These are phyloP conservation scores for Athrips mouffetella DNA, from an alignment of 2,888 invertebrate species.

Conservation along the genomic window DNA sequence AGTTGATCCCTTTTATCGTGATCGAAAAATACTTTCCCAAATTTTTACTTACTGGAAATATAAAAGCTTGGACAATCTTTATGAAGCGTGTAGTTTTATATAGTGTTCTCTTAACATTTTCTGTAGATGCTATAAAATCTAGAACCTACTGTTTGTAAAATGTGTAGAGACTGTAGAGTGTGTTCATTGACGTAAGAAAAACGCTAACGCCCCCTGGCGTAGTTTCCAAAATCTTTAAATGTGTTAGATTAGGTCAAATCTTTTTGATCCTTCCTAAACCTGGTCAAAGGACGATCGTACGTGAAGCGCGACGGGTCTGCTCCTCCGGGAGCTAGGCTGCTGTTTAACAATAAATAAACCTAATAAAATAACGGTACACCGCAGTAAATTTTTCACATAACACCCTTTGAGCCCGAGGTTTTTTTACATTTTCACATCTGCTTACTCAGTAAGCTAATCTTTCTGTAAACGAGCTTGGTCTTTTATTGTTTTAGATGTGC, in stretches of 20 bases:
- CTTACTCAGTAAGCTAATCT: slow-evolving; percentile 17
- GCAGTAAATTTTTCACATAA: slow-evolving; percentile 34
- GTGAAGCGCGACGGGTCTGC: slow-evolving; percentile 20
- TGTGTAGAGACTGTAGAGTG: too few relatives aligned
- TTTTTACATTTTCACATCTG: slow-evolving; percentile 23
- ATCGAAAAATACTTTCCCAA: neutral
- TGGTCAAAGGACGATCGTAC: slow-evolving; percentile 22
- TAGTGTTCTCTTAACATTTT: neutral
- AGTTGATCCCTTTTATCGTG: neutral
- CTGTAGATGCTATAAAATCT: too few relatives aligned
- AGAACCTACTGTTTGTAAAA: too few relatives aligned
- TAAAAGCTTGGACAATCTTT: neutral
- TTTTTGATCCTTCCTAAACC: slow-evolving; percentile 8
- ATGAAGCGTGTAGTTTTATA: neutral
- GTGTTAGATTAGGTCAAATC: neutral
- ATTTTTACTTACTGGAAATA: neutral
- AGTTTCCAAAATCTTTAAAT: too few relatives aligned
- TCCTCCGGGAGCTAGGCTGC: slow-evolving; percentile 25
- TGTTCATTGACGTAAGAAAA: too few relatives aligned
- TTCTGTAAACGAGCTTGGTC: slow-evolving; percentile 12
- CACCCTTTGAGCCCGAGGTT: slow-evolving; percentile 28
- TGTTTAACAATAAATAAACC: slow-evolving; percentile 33
- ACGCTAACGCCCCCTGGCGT: too few relatives aligned
- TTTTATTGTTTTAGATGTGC: slow-evolving; percentile 15
- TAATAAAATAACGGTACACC: slow-evolving; percentile 34